A percentile compares a stretch with the other conserved stretches of the same genome.
Conservation (phyloP, 2,113 vertebrate genomes). For the Calyptomena viridis region DNA sequence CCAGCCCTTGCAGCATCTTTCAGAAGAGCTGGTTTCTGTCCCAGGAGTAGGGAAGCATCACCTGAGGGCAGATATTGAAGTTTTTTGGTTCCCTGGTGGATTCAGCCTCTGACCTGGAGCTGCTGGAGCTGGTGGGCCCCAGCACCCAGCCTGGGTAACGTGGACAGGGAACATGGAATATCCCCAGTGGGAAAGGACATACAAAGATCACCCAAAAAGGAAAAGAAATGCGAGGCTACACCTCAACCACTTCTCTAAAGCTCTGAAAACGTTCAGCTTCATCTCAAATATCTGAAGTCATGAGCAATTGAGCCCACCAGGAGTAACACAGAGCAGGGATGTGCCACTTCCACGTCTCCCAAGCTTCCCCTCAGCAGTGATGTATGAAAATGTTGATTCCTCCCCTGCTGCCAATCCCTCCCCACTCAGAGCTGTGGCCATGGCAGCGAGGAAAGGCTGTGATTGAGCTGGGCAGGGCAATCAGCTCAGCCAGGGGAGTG, state of each 20-base stretch:
- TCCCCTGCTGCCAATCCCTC: background rate
- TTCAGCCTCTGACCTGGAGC: background rate
- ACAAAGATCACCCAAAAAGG: background rate
- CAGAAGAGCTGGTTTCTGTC: background rate
- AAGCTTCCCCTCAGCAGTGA: background rate
- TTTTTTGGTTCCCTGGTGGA: background rate
- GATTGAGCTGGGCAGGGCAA: background rate
- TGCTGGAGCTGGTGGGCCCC: background rate
- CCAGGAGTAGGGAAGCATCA: background rate
- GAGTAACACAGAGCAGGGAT: background rate
- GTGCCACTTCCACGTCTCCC: background rate
- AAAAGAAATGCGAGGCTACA: background rate
- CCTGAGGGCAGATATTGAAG: fast-evolving
- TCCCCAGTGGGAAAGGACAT: background rate
- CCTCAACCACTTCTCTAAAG: background rate
- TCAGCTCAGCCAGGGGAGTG: background rate
- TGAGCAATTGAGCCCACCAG: background rate
- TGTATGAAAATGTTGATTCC: background rate
- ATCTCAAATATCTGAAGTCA: background rate
- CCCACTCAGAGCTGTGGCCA: background rate
- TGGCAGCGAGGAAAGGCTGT: background rate
- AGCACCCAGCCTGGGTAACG: background rate
- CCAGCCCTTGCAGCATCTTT: background rate
- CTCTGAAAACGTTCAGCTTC: background rate
- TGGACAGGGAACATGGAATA: background rate